Evolutionary conservation across 1,140 invertebrate species (phyloP), one percentile per base, ranked within the genome.

Genomic region (Neuroterus valhalla): DNA sequence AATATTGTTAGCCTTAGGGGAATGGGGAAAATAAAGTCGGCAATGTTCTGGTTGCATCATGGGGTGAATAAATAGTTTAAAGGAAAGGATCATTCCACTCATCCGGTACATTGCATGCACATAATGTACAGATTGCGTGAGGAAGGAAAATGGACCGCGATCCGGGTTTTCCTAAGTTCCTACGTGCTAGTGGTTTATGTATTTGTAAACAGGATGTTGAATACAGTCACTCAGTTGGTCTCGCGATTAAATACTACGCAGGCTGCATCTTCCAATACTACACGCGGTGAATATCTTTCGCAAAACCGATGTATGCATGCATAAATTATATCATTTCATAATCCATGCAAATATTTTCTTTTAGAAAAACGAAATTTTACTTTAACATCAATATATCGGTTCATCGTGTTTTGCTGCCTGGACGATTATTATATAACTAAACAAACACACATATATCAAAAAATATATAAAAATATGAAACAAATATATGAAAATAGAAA

Each of bases 281-380:
- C 8, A 52, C 69, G 67, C 70, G 70, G 74, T 45, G 74, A 38
- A 38, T 75, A 70, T 68, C 68, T 67, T 71, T 75, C 69, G 43
- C 48, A 14, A 66, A 62, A 31, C 26, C 26, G 23, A 5, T 6
- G 31, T 62, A 6, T 55, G 10, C 26, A 5, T 26, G 23, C 8
- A n/a, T 8, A 23, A 21, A 8, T n/a, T n/a, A 38, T 50, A 50
- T 21, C 11, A 3, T 8, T 15, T 11, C 19, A 52, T 21, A 52
- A 52, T 52, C n/a, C 14, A n/a, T 15, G 55, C 66, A 75, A 75
- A 66, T 71, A 19, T 70, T 71, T 75, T 70, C 67, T 38, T 71
- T 70, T 21, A 42, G 67, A 68, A 50, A 66, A 31, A 68, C 10
- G 38, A 55, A 55, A 75, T 75, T 23, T 70, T 70, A 6, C 12